These are phyloP conservation scores for Theonella swinhoei DNA, from an alignment of 37 sponge, comb jelly and placozoan species.

Conservation along the genomic window DNA sequence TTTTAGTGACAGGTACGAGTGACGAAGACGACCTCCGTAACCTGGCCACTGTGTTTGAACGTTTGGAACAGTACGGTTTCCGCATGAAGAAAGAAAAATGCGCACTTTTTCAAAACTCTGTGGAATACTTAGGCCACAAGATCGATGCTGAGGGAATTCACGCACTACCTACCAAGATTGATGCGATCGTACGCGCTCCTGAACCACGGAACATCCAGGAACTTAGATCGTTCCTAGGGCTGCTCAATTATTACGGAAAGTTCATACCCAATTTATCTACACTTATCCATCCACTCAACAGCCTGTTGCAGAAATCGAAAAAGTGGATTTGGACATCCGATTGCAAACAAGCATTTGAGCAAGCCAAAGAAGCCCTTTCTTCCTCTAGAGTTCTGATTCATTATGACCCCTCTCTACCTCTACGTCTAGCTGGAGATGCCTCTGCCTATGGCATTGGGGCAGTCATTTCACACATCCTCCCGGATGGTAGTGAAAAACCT, in stretches of 20 bases:
- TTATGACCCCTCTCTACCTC: constrained; percentile 36
- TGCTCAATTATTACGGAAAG: constrained; percentile 37
- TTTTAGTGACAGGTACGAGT: background rate
- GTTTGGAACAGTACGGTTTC: background rate
- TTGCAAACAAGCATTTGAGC: constrained; percentile 3
- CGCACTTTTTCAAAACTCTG: background rate
- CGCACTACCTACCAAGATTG: background rate
- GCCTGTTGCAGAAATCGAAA: background rate
- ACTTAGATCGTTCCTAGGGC: constrained; percentile 21
- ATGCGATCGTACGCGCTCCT: background rate
- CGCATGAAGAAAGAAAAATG: constrained; percentile 24
- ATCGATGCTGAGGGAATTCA: constrained; percentile 13
- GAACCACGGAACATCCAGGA: background rate
- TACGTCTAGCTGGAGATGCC: no score
- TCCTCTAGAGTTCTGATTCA: constrained; percentile 28
- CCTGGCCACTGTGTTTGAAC: no score
- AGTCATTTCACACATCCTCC: no score
- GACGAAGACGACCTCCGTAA: background rate
- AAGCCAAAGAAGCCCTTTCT: constrained; percentile 13
- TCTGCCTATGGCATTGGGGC: no score
- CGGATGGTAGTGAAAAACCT: no score
- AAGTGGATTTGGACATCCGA: constrained; percentile 41
- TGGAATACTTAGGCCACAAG: constrained; percentile 48
- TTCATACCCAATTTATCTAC: constrained; percentile 22
- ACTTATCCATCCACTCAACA: constrained; percentile 34